Base-by-base conservation (phyloP, 2,113 vertebrate species). In the Gadus chalcogrammus region DNA sequence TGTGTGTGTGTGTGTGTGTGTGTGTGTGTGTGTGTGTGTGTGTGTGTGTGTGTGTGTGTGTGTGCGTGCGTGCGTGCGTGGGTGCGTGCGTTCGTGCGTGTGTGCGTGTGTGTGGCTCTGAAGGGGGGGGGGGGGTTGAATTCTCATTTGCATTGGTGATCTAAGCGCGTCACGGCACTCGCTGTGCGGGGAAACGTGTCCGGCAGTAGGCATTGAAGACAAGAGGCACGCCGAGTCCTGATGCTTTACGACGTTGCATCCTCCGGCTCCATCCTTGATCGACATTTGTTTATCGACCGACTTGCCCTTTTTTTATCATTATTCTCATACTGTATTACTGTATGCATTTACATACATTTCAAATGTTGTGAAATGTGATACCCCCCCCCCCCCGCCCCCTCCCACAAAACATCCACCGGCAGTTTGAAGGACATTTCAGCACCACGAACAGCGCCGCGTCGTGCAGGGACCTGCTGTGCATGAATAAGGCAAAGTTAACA, bases 121-220 rank as follows among this genome's bases (percentile, higher is more conserved):
- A n/a, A n/a, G n/a, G 35, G 61, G 55, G 73, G 67, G 16, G 67
- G 66, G 24, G 12, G 42, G 58, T 4, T 38, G 70, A 60, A 63
- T 53, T 83, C 79, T 85, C 67, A 88, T 90, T 89, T 89, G 87
- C 87, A 88, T 89, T 80, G 82, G 84, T 74, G 86, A 85, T 88
- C 67, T 72, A 27, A 76, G 71, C 82, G 81, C 88, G 83, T 89
- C 84, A 84, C 81, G 61, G 77, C 75, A 77, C 71, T 52, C 74
- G 75, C 73, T 64, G 35, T 67, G 67, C 58, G 18, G 55, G 55
- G 52, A 75, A 56, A 74, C 61, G 72, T 75, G 85, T 82, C 79
- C 82, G 70, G 67, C 67, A 27, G 76, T 68, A 2, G 31, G 31
- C 31, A 35, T 35, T 35, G 31, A 18, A 20, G 11, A 22, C 59